A percentile compares a stretch with the other conserved stretches of the same genome.
phyloP scores from a whole-genome alignment of 1,140 invertebrate species.

The Bombus haemorrhoidalis region DNA sequence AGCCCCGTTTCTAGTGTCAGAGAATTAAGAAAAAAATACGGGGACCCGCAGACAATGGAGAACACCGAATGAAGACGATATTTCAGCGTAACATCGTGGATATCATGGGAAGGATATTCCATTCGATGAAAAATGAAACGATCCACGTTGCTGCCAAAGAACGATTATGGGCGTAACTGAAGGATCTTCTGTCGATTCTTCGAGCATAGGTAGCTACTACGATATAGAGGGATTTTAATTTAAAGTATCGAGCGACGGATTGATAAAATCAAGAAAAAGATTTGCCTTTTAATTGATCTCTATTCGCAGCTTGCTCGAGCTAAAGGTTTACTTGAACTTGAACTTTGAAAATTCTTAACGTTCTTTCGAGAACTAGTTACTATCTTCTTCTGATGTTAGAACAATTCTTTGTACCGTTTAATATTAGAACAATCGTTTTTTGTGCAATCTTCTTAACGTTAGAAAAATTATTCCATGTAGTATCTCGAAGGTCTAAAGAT shows the following conservation, averaged over 20 bases:
- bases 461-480: no score
- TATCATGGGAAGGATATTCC: not conserved
- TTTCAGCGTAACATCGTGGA: constrained; percentile 21
- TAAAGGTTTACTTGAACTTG: no score
- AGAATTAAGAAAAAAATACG: constrained; percentile 43
- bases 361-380: no score
- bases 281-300: no score
- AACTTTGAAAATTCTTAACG: no score
- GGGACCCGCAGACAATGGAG: constrained; percentile 1
- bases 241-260: not conserved
- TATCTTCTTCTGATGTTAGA: no score
- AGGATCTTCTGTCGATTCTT: not conserved
- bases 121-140: constrained; percentile 16
- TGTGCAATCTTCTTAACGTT: no score
- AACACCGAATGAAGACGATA: constrained; percentile 32
- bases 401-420: no score
- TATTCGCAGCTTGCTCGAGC: no score
- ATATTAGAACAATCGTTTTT: no score
- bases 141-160: not conserved
- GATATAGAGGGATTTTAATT: not conserved
- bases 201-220: not conserved
- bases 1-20: constrained; percentile 46
- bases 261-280: no score
- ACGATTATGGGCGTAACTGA: constrained; percentile 15
- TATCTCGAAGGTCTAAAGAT: no score